phyloP scores from a whole-genome alignment of 2,888 invertebrate genomes.

The Lymantria monacha region DNA sequence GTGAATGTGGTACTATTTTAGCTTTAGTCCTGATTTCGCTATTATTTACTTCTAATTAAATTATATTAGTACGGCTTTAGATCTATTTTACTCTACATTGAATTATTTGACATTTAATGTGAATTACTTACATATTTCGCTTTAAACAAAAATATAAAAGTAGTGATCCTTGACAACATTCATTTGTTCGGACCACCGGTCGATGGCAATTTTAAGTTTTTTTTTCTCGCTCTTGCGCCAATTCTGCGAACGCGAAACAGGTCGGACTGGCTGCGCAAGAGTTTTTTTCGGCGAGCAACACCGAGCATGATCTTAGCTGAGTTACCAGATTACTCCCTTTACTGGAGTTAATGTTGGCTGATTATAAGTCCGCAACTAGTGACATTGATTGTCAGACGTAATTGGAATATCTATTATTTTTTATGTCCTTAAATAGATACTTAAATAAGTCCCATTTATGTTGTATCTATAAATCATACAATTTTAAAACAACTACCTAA shows the following conservation, averaged over 20 bases:
- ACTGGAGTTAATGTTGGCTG: constrained; percentile 4
- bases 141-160: constrained; percentile 49
- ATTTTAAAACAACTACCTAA: no score
- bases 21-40: no score
- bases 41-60: no score
- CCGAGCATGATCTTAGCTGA: constrained; percentile 37
- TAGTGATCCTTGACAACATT: constrained; percentile 76
- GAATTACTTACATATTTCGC: constrained; percentile 19
- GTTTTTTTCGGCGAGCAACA: constrained; percentile 71
- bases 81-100: no score
- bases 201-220: constrained; percentile 67
- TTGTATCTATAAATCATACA: no score
- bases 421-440: no score
- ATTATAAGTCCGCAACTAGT: neutral
- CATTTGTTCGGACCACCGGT: constrained; percentile 43
- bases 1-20: no score
- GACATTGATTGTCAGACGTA: no score
- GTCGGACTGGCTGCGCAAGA: constrained; percentile 60
- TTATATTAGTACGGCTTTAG: no score
- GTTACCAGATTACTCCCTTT: constrained; percentile 41
- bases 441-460: no score
- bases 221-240: constrained; percentile 45
- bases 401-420: no score
- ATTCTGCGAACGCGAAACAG: constrained; percentile 76
- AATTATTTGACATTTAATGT: constrained; percentile 22